A percentile compares a stretch with the other conserved stretches of the same genome.
phyloP scores from a whole-genome alignment of 2,797 vertebrate genomes.

The Diplodus sargus region DNA sequence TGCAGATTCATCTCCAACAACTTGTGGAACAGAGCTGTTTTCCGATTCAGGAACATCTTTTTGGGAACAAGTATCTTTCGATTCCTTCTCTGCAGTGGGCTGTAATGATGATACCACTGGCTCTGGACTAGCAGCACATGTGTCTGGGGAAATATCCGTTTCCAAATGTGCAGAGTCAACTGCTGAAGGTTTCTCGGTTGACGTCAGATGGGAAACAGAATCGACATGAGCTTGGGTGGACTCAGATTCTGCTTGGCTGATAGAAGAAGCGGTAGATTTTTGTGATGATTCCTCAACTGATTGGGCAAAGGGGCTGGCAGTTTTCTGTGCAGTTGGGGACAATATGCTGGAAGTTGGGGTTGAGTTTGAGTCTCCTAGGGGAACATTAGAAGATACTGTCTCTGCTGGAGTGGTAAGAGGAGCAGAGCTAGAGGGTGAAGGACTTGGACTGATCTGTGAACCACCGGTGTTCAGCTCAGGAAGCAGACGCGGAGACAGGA shows the following conservation, averaged over 20 bases:
- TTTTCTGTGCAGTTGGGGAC: conserved; percentile 17
- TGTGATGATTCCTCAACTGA: conserved; percentile 14
- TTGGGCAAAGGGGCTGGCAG: conserved; percentile 5
- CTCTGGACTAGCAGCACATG: conserved; percentile 24
- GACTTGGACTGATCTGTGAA: conserved; percentile 12
- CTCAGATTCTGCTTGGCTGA: conserved; percentile 4
- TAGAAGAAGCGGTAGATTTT: neutral
- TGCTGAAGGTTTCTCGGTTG: conserved; percentile 14
- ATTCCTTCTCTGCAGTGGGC: conserved; percentile 5
- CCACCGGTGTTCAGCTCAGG: conserved; percentile 21
- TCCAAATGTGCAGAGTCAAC: conserved; percentile 17
- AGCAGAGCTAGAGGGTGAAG: conserved; percentile 5
- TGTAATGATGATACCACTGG: conserved; percentile 19
- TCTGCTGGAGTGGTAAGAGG: conserved; percentile 9
- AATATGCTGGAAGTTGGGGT: neutral
- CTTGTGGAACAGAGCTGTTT: conserved; percentile 10
- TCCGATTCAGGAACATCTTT: conserved; percentile 22
- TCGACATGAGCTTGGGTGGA: neutral
- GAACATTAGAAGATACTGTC: neutral
- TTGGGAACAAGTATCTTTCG: conserved; percentile 33
- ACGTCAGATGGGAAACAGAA: neutral
- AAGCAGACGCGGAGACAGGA: neutral
- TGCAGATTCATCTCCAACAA: conserved; percentile 22
- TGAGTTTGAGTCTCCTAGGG: conserved; percentile 15
- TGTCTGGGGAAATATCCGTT: conserved; percentile 26